A percentile compares a stretch with the other conserved stretches of the same genome.
Evolutionary conservation across 2,113 vertebrate species (phyloP).

Genomic region (Crotophaga sulcirostris): DNA sequence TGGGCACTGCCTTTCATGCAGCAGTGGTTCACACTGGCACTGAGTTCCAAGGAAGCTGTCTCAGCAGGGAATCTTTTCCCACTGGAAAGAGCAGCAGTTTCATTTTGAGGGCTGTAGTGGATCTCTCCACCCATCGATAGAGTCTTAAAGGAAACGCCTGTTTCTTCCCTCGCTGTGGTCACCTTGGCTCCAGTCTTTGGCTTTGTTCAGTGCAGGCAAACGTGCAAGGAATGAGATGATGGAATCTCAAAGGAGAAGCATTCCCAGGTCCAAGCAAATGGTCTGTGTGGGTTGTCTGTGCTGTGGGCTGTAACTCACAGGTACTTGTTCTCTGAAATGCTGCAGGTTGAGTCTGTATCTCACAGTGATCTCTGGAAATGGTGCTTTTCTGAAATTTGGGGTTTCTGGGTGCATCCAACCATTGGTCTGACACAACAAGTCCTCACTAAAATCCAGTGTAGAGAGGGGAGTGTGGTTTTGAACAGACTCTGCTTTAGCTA

Average conservation of each 20-base stretch:
- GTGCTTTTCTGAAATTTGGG: not conserved
- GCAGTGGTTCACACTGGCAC: not conserved
- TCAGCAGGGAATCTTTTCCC: not conserved
- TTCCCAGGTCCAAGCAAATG: not conserved
- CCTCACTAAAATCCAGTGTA: not conserved
- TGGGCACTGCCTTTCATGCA: not conserved
- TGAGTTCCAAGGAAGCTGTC: not conserved
- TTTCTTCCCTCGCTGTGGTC: not conserved
- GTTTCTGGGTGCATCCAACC: not conserved
- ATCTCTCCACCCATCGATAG: not conserved
- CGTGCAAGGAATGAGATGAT: not conserved
- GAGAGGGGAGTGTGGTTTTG: not conserved
- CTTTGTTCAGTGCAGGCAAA: not conserved
- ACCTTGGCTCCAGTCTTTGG: not conserved
- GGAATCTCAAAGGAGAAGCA: not conserved
- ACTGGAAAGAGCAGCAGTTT: not conserved
- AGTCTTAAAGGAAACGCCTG: not conserved
- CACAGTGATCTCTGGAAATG: not conserved
- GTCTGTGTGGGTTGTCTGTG: not conserved
- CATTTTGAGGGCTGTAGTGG: not conserved
- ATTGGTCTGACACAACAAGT: not conserved
- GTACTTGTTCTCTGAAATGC: not conserved
- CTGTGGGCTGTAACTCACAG: not conserved
- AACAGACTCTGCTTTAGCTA: not conserved
- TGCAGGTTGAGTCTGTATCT: not conserved